Evolutionary conservation across 2,888 invertebrate species (phyloP).

Genomic region (Subacronicta megacephala): DNA sequence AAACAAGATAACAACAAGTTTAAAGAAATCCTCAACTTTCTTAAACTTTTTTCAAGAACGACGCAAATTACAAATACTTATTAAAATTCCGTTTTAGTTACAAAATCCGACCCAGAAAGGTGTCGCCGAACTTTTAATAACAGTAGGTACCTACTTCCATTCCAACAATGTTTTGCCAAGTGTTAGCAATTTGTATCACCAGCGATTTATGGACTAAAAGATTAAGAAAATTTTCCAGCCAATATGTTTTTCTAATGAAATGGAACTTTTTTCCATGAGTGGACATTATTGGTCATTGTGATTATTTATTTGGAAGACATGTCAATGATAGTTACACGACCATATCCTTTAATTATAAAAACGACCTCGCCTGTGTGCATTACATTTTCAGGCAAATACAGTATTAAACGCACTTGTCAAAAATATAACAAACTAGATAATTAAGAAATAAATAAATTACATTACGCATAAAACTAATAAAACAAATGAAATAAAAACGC

Average conservation of each 20-base stretch:
- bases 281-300: background rate
- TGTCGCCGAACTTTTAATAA: conserved; percentile 50
- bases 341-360: too few species aligned
- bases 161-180: conserved; percentile 39
- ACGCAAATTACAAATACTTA: conserved; percentile 21
- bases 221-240: conserved; percentile 33
- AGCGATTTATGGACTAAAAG: conserved; percentile 27
- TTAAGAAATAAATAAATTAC: too few species aligned
- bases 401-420: too few species aligned
- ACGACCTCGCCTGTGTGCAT: too few species aligned
- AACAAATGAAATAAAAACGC: too few species aligned
- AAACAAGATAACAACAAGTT: background rate
- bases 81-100: conserved; percentile 22
- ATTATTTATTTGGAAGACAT: too few species aligned
- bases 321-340: too few species aligned
- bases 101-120: conserved; percentile 45
- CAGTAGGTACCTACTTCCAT: conserved; percentile 17
- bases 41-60: conserved; percentile 28
- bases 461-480: too few species aligned
- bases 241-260: conserved; percentile 14
- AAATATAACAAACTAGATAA: too few species aligned
- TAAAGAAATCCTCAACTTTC: background rate
- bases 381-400: too few species aligned
- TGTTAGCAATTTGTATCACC: conserved; percentile 39
- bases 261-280: background rate